Conservation (phyloP, 2,888 invertebrate genomes). For the Pyrgus malvae region DNA sequence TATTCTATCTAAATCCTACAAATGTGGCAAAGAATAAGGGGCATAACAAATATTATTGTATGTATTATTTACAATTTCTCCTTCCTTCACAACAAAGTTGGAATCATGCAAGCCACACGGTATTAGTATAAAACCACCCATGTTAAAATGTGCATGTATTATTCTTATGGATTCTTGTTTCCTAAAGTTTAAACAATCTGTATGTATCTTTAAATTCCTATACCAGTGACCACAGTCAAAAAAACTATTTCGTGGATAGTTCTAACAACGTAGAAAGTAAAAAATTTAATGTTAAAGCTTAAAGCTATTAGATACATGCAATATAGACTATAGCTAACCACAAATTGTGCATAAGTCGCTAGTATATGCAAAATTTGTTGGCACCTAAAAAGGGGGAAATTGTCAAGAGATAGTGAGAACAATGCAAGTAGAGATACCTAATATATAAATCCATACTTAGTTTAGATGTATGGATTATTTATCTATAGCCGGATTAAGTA, state of each 20-base stretch:
- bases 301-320: conserved; percentile 56
- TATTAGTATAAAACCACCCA: conserved; percentile 20
- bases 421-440: no score
- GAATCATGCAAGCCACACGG: conserved; percentile 22
- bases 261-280: conserved; percentile 3
- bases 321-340: conserved; percentile 37
- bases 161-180: neutral
- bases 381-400: conserved; percentile 3
- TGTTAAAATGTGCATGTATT: conserved; percentile 12
- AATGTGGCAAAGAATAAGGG: no score
- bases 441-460: no score
- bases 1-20: no score
- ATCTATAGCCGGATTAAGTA: no score
- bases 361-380: conserved; percentile 14
- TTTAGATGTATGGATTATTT: no score
- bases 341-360: conserved; percentile 40
- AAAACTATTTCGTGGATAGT: conserved; percentile 6
- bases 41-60: no score
- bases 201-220: neutral
- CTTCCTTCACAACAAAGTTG: no score
- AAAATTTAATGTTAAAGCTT: conserved; percentile 36
- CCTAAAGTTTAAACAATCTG: neutral
- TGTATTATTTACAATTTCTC: no score
- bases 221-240: neutral
- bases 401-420: conserved; percentile 8